Evolutionary conservation across 2,888 invertebrate genomes (phyloP).

Genomic region (Drosophila macrothrix): DNA sequence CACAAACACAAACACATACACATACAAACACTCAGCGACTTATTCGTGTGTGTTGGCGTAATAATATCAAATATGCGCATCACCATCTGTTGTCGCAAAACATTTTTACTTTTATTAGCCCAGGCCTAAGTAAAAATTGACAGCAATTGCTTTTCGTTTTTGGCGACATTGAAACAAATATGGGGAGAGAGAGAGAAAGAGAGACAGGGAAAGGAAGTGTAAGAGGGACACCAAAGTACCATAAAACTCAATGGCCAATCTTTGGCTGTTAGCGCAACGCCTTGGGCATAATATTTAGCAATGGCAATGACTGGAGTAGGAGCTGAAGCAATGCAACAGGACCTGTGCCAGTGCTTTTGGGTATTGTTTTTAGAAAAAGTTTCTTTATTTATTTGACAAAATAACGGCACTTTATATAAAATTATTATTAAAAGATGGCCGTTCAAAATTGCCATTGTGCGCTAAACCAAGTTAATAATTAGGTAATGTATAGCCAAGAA

Average conservation of each 20-base stretch:
- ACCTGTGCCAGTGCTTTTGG: slow-evolving; percentile 23
- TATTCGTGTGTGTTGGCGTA: slow-evolving; percentile 29
- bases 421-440: slow-evolving; percentile 54
- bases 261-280: slow-evolving; percentile 71
- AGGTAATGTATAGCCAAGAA: slow-evolving; percentile 23
- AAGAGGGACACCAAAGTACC: slow-evolving; percentile 61
- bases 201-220: too few relatives aligned
- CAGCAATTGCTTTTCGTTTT: slow-evolving; percentile 68
- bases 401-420: slow-evolving; percentile 51
- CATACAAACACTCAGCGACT: not conserved
- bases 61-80: slow-evolving; percentile 75
- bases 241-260: slow-evolving; percentile 74
- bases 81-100: slow-evolving; percentile 69
- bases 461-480: slow-evolving; percentile 39
- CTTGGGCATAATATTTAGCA: slow-evolving; percentile 65
- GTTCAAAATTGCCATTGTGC: slow-evolving; percentile 28
- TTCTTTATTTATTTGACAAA: slow-evolving; percentile 52
- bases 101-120: slow-evolving; percentile 62
- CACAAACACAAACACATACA: not conserved
- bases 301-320: slow-evolving; percentile 15
- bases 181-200: not conserved
- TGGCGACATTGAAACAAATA: slow-evolving; percentile 14
- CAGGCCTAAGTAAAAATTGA: slow-evolving; percentile 70
- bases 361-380: slow-evolving; percentile 47
- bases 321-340: slow-evolving; percentile 34